A percentile compares a stretch with the other conserved stretches of the same genome.
These are phyloP conservation scores for Acleris holmiana DNA, from an alignment of 2,888 invertebrate species.

Conservation along the genomic window DNA sequence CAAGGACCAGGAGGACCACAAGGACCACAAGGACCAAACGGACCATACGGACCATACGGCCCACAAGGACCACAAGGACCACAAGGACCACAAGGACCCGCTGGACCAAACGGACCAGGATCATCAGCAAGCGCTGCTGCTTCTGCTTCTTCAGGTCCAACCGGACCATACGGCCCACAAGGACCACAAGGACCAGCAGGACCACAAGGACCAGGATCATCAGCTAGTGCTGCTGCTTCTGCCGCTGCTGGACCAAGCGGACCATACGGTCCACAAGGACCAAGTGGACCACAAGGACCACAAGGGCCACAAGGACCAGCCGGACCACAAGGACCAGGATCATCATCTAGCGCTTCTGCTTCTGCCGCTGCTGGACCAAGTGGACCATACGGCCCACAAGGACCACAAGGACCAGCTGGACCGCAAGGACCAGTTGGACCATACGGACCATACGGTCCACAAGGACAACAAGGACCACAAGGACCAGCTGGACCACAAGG, in stretches of 20 bases:
- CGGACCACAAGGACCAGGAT: slow-evolving; percentile 8
- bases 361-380: too few species aligned
- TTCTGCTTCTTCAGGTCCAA: too few species aligned
- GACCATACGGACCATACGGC: slow-evolving; percentile 8
- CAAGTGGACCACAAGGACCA: slow-evolving; percentile 30
- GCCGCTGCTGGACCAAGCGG: not conserved
- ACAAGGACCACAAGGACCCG: slow-evolving; percentile 1
- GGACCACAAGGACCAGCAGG: slow-evolving; percentile 1
- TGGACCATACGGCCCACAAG: too few species aligned
- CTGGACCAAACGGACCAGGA: slow-evolving; percentile 19
- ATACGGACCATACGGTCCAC: slow-evolving; percentile 24
- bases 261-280: slow-evolving; percentile 32
- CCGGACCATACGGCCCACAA: slow-evolving; percentile 13
- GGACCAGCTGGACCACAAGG: slow-evolving; percentile 13
- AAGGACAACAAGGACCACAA: slow-evolving; percentile 2
- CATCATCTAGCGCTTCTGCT: too few species aligned
- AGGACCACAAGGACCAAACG: slow-evolving; percentile 10
- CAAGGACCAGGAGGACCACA: not conserved
- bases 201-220: slow-evolving; percentile 10
- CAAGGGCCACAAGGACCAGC: slow-evolving; percentile 14
- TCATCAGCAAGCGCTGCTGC: too few species aligned
- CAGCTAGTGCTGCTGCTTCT: not conserved
- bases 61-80: not conserved
- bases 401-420: slow-evolving; percentile 18
- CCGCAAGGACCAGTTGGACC: slow-evolving; percentile 34